Conservation (phyloP, 2,888 invertebrate genomes). For the Tromatobia lineatoria region DNA sequence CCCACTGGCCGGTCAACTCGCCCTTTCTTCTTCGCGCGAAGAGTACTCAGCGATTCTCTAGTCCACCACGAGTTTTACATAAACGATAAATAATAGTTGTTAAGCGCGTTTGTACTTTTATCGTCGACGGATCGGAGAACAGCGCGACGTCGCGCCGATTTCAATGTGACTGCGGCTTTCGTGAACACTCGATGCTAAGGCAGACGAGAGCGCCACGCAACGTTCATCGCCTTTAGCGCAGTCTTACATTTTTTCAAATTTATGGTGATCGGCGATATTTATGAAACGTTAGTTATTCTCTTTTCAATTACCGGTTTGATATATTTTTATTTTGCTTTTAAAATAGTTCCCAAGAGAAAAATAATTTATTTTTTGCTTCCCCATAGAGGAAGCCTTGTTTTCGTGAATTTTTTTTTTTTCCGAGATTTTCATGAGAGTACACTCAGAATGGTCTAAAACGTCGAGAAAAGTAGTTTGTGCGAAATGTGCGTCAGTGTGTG, state of each 20-base stretch:
- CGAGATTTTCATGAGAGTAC: too few relatives aligned
- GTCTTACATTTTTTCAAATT: conserved; percentile 19
- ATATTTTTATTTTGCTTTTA: not conserved
- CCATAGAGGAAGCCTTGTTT: too few relatives aligned
- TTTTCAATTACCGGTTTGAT: not conserved
- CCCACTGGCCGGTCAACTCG: conserved; percentile 59
- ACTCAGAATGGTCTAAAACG: too few relatives aligned
- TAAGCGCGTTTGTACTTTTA: conserved; percentile 33
- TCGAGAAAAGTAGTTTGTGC: too few relatives aligned
- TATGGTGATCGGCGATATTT: not conserved
- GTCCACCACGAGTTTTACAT: conserved; percentile 36
- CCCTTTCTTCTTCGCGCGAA: conserved; percentile 66
- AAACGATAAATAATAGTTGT: conserved; percentile 38
- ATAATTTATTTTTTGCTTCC: too few relatives aligned
- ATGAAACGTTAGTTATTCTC: not conserved
- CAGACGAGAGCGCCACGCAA: conserved; percentile 55
- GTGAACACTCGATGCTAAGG: conserved; percentile 38
- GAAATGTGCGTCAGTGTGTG: too few relatives aligned
- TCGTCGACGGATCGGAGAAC: conserved; percentile 53
- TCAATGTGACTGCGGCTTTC: conserved; percentile 58
- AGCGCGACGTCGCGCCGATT: conserved; percentile 63
- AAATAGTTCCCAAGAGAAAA: too few relatives aligned
- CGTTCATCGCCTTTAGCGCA: conserved; percentile 5
- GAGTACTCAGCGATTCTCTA: conserved; percentile 44
- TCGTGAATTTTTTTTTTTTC: too few relatives aligned